Evolutionary conservation across 2,888 invertebrate genomes (phyloP).

Genomic region (Morpho achilles): DNA sequence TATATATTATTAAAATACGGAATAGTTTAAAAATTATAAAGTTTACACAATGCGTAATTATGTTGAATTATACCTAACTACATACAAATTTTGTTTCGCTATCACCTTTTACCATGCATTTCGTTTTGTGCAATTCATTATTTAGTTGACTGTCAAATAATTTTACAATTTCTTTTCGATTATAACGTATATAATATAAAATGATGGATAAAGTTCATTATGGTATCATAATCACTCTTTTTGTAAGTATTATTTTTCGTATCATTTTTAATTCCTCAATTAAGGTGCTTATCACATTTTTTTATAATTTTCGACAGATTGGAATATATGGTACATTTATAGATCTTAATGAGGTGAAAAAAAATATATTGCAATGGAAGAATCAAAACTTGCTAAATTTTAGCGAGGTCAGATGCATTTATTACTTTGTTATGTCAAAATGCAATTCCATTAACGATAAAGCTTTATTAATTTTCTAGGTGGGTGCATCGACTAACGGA

Average conservation of each 20-base stretch:
- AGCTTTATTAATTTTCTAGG: constrained; percentile 37
- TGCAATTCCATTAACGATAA: background rate
- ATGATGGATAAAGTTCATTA: constrained; percentile 44
- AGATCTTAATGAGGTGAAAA: constrained; percentile 62
- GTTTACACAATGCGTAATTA: too few relatives aligned
- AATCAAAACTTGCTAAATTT: constrained; percentile 55
- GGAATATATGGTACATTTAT: constrained; percentile 53
- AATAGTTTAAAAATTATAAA: too few relatives aligned
- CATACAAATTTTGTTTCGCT: background rate
- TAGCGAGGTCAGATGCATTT: constrained; percentile 57
- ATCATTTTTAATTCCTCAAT: constrained; percentile 15
- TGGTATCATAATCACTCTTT: constrained; percentile 43
- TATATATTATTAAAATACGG: too few relatives aligned
- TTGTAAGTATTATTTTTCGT: constrained; percentile 40
- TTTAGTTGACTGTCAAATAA: constrained; percentile 1
- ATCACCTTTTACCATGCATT: constrained; percentile 5
- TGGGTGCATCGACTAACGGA: constrained; percentile 58
- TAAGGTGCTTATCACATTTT: constrained; percentile 9
- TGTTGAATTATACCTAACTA: background rate
- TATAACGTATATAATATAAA: constrained; percentile 2
- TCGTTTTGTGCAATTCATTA: background rate
- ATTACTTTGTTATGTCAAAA: constrained; percentile 10
- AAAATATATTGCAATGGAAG: constrained; percentile 65
- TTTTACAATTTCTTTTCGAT: constrained; percentile 1
- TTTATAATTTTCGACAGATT: constrained; percentile 47